phyloP scores from a whole-genome alignment of 2,113 vertebrate genomes.

The Poeciliopsis occidentalis region DNA sequence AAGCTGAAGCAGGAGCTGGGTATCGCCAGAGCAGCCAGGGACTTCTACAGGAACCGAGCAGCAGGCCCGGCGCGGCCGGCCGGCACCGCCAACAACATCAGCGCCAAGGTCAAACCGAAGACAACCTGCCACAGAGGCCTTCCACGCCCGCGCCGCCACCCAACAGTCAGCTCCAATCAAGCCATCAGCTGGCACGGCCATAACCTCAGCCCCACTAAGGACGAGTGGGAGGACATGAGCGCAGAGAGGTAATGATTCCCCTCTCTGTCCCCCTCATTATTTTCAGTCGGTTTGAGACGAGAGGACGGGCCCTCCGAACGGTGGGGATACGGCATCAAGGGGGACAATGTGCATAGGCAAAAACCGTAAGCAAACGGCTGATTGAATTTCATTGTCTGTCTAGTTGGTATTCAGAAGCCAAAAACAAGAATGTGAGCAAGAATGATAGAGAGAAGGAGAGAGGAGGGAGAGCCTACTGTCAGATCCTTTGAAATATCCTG shows the following conservation, averaged over 20 bases:
- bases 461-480: conserved; percentile 86
- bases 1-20: conserved; percentile 81
- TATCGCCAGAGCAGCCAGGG: conserved; percentile 76
- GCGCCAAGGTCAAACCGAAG: conserved; percentile 87
- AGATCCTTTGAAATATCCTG: conserved; percentile 99
- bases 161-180: conserved; percentile 87
- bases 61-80: conserved; percentile 29
- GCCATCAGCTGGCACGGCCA: conserved; percentile 87
- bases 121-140: conserved; percentile 78
- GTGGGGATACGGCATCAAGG: conserved; percentile 78
- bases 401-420: conserved; percentile 94
- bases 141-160: conserved; percentile 78
- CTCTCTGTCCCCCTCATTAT: conserved; percentile 90
- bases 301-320: conserved; percentile 46
- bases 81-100: conserved; percentile 71
- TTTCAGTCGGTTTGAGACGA: conserved; percentile 78
- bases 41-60: conserved; percentile 70
- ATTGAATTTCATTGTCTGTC: conserved; percentile 97
- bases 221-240: conserved; percentile 95
- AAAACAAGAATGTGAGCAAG: conserved; percentile 81
- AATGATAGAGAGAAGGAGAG: conserved; percentile 83
- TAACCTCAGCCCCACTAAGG: conserved; percentile 88
- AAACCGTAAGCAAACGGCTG: conserved; percentile 94
- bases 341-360: conserved; percentile 95
- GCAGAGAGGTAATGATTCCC: conserved; percentile 88